phyloP scores from a whole-genome alignment of 2,888 invertebrate genomes.

The Coleophora flavipennella region DNA sequence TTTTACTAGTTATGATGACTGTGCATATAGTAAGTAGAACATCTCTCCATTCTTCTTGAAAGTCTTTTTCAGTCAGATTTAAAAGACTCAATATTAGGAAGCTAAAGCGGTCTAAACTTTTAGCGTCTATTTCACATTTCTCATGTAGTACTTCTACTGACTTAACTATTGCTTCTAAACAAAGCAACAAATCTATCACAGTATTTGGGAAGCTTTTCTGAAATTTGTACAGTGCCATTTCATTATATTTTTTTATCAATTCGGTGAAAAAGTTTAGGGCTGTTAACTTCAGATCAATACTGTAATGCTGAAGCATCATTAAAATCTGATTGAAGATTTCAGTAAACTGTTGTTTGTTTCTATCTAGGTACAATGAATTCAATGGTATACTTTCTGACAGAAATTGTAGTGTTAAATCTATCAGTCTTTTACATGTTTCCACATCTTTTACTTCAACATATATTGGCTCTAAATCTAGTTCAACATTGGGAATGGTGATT shows the following conservation, averaged over 20 bases:
- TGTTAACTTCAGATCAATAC: conserved; percentile 45
- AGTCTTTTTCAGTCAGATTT: conserved; percentile 19
- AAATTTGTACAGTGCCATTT: conserved; percentile 33
- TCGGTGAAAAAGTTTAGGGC: conserved; percentile 45
- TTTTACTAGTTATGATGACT: conserved; percentile 30
- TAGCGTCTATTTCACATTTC: conserved; percentile 37
- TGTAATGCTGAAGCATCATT: conserved; percentile 43
- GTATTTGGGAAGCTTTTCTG: conserved; percentile 29
- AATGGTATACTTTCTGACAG: conserved; percentile 46
- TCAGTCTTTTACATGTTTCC: conserved; percentile 41
- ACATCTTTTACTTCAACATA: conserved; percentile 44
- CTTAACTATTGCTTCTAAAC: conserved; percentile 37
- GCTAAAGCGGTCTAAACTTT: conserved; percentile 35
- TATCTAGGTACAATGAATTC: conserved; percentile 36
- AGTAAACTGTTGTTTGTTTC: conserved; percentile 24
- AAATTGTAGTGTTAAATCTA: conserved; percentile 45
- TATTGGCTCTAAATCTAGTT: conserved; percentile 54
- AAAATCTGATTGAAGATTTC: conserved; percentile 32
- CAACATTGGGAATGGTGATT: conserved; percentile 41
- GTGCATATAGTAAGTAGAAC: conserved; percentile 34
- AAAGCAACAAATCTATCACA: conserved; percentile 30
- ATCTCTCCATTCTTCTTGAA: conserved; percentile 20
- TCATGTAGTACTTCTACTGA: conserved; percentile 37
- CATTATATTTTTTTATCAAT: conserved; percentile 40
- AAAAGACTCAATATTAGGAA: conserved; percentile 29